Evolutionary conservation across 2,888 invertebrate genomes (phyloP).

Genomic region (Sminthurinus aureus): DNA sequence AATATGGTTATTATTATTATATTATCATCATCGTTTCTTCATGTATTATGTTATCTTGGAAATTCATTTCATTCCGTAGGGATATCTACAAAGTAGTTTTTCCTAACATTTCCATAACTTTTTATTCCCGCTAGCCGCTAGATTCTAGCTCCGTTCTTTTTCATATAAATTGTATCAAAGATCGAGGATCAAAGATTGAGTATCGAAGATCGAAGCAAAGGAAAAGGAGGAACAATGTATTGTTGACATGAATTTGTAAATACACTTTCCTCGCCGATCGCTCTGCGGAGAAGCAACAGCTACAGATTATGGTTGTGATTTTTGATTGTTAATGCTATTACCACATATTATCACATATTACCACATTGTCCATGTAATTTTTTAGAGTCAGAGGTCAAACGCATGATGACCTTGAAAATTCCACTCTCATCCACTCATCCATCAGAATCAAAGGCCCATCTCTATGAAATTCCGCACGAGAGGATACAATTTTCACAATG

Average conservation of each 20-base stretch:
- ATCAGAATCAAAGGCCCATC: neutral
- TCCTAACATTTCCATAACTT: conserved; percentile 12
- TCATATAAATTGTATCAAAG: no score
- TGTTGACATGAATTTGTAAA: neutral
- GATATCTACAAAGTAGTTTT: conserved; percentile 9
- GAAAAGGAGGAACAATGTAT: neutral
- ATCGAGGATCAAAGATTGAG: no score
- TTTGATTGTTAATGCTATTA: neutral
- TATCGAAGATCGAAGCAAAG: no score
- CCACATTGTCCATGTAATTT: conserved; percentile 10
- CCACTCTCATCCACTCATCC: conserved; percentile 37
- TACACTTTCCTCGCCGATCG: neutral
- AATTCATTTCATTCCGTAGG: neutral
- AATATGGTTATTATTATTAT: no score
- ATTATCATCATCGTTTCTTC: conserved; percentile 13
- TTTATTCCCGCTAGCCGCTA: neutral
- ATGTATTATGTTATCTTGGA: neutral
- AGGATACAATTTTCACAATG: no score
- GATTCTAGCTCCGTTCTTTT: no score
- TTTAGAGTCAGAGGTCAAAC: conserved; percentile 31
- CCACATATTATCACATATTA: neutral
- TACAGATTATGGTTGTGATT: no score
- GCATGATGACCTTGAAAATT: conserved; percentile 30
- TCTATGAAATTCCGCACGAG: neutral
- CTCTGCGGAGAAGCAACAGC: no score